Conservation (phyloP, 2,888 invertebrate genomes). For the Tanaodytes sp. region DNA sequence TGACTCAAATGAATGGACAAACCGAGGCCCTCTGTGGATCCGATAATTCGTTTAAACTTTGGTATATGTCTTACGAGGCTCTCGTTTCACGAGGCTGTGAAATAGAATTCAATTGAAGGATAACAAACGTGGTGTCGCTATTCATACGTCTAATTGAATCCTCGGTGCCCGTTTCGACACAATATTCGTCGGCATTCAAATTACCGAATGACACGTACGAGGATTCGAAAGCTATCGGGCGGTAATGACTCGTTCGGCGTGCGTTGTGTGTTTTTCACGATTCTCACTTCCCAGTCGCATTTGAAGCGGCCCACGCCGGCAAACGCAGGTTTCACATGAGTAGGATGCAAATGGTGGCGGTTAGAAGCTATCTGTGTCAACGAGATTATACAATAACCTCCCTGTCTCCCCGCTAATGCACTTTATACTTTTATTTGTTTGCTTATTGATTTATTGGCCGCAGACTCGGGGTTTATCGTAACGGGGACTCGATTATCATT, state of each 20-base stretch:
- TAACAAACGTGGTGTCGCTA: conserved; percentile 6
- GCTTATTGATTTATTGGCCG: conserved; percentile 39
- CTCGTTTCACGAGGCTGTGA: too few species aligned
- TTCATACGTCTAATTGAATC: conserved; percentile 30
- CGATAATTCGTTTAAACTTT: too few species aligned
- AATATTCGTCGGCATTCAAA: conserved; percentile 29
- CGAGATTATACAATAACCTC: conserved; percentile 59
- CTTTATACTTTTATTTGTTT: conserved; percentile 43
- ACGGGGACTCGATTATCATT: conserved; percentile 25
- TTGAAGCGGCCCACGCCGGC: conserved; percentile 30
- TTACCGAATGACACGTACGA: conserved; percentile 34
- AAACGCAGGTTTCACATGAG: conserved; percentile 30
- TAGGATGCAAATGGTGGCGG: conserved; percentile 51
- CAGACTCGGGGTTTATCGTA: conserved; percentile 17
- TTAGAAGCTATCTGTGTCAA: conserved; percentile 58
- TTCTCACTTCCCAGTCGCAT: conserved; percentile 20
- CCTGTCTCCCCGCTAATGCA: conserved; percentile 49
- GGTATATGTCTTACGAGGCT: too few species aligned
- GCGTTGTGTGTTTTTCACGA: conserved; percentile 35
- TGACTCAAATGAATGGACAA: too few species aligned
- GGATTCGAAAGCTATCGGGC: conserved; percentile 37
- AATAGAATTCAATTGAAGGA: background rate
- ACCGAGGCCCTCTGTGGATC: too few species aligned
- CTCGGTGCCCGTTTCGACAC: conserved; percentile 8
- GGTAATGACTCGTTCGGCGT: conserved; percentile 23